Conservation (phyloP, 1,140 invertebrate species). For the Bathynomus jamesi region DNA sequence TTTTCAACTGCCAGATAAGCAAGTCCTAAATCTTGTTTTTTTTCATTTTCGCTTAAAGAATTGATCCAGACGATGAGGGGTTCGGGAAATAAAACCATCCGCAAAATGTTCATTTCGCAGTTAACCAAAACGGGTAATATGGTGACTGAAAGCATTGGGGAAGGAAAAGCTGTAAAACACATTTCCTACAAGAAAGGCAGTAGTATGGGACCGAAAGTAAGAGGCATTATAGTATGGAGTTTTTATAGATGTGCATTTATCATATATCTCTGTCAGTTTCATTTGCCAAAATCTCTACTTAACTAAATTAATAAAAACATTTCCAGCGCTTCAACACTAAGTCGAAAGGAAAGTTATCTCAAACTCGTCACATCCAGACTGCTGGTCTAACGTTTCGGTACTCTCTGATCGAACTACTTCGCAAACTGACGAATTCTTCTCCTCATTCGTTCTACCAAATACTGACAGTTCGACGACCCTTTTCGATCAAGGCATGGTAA, state of each 20-base stretch:
- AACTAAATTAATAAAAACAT: not conserved
- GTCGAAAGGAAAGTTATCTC: constrained; percentile 61
- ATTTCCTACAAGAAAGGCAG: not conserved
- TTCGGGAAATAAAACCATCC: constrained; percentile 63
- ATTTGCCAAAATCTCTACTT: not conserved
- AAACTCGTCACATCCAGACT: constrained; percentile 68
- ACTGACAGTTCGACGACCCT: constrained; percentile 50
- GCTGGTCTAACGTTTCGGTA: constrained; percentile 65
- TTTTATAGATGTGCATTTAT: not conserved
- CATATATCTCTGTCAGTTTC: too few species aligned
- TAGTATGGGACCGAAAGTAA: constrained; percentile 16
- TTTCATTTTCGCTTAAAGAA: not conserved
- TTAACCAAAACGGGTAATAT: constrained; percentile 76
- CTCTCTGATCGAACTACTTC: constrained; percentile 71
- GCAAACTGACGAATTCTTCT: constrained; percentile 60
- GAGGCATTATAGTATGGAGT: not conserved
- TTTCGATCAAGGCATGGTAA: constrained; percentile 58
- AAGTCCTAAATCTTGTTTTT: too few species aligned
- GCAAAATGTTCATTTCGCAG: constrained; percentile 70
- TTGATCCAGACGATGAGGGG: constrained; percentile 55
- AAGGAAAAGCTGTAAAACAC: not conserved
- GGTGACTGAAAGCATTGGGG: constrained; percentile 42
- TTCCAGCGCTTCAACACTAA: constrained; percentile 24
- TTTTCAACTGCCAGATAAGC: too few species aligned
- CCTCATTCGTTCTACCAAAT: constrained; percentile 65